Evolutionary conservation across 2,797 vertebrate species (phyloP), one percentile per base, ranked within the genome.

Genomic region (Coccyzus lansbergi): DNA sequence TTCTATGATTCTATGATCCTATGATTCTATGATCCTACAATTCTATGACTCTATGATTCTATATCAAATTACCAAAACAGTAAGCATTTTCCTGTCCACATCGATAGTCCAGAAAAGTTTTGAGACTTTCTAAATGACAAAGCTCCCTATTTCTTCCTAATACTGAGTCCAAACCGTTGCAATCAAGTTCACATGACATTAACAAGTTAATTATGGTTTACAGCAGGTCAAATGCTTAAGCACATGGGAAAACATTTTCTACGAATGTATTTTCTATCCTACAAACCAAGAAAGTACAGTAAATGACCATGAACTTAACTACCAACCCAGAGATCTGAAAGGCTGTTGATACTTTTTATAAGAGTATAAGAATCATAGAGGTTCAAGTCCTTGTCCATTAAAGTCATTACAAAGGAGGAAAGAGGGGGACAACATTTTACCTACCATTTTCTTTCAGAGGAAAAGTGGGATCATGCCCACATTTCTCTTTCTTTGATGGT

Each of bases 361-460:
- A n/a, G 4, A 64, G 34, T 75, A 9, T 17, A 28, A 49, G 29
- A 78, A 71, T 64, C 0, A 0, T 19, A n/a, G 15, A 25, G 13
- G 17, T 33, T 83, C 78, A 78, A 3, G 9, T 63, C 25, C 21
- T 80, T 89, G 26, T 14, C 21, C 14, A 20, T 38, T 33, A 46
- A 60, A 63, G 21, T 22, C 15, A 26, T 17, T 12, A 4, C 7
- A 16, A 46, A 15, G 9, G 12, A 75, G 26, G 4, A 62, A 4
- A 56, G 22, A 44, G 15, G 4, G 10, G 0, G 6, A 2, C 3
- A 71, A 31, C 6, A n/a, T 56, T 83, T 75, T 70, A 13, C 7
- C 36, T 22, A 20, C 5, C 21, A 44, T 88, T 70, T 1, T 3
- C 8, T 18, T 60, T 91, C n/a, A 89, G 29, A 68, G 80, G 15